phyloP scores from a whole-genome alignment of 92 coral and sea anemone species.

The Epizoanthus ramosus region DNA sequence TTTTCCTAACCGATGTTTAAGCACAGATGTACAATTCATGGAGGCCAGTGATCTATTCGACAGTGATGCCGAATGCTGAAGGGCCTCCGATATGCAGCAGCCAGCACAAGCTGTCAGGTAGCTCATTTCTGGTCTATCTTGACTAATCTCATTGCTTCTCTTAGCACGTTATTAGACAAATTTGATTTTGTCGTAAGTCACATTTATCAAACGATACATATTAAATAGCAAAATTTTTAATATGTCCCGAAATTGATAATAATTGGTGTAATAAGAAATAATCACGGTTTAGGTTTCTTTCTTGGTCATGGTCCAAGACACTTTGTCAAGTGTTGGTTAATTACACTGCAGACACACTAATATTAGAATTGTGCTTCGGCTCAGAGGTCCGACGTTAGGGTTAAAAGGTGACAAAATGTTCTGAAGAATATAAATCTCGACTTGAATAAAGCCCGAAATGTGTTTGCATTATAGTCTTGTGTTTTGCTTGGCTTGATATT shows the following conservation, averaged over 20 bases:
- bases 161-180: background rate
- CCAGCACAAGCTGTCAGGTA: conserved; percentile 5
- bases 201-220: conserved; percentile 6
- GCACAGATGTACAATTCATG: no score
- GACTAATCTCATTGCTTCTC: conserved; percentile 17
- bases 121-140: background rate
- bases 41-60: no score
- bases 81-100: background rate
- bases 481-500: background rate
- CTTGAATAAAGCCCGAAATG: background rate
- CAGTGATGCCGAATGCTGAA: no score
- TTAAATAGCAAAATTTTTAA: conserved; percentile 1
- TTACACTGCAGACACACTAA: background rate
- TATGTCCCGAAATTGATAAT: conserved; percentile 14
- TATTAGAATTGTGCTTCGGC: background rate
- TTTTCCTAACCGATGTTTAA: no score
- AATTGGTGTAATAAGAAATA: conserved; percentile 19
- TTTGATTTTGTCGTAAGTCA: background rate
- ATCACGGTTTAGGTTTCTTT: background rate
- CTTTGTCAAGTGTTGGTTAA: background rate
- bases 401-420: conserved; percentile 6
- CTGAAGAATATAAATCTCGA: no score
- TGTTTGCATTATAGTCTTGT: background rate
- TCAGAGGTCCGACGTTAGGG: background rate
- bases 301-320: background rate